These are phyloP conservation scores for Cantharis rufa DNA, from an alignment of 2,888 invertebrate genomes.

Conservation along the genomic window DNA sequence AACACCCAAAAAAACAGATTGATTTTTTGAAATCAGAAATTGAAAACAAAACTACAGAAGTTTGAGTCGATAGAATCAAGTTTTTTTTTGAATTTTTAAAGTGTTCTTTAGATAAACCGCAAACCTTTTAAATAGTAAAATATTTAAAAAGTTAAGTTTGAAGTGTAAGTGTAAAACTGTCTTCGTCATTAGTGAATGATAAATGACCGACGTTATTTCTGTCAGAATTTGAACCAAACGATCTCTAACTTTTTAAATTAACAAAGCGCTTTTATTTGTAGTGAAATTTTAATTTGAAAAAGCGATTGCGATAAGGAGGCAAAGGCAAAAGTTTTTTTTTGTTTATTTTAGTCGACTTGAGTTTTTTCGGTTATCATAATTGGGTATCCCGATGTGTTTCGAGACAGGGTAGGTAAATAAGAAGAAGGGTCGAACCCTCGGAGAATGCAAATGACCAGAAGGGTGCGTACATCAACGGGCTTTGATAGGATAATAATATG, in stretches of 20 bases:
- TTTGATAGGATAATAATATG: constrained; percentile 52
- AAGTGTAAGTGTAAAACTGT: no score
- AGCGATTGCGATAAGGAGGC: background rate
- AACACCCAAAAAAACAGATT: background rate
- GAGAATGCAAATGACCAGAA: constrained; percentile 46
- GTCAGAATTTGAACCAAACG: background rate
- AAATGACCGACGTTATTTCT: background rate
- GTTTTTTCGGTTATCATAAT: constrained; percentile 19
- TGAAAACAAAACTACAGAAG: no score
- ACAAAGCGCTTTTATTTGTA: background rate
- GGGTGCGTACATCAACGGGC: constrained; percentile 45
- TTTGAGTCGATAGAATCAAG: no score
- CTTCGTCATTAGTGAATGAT: background rate
- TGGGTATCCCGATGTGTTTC: constrained; percentile 25
- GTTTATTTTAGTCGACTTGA: background rate
- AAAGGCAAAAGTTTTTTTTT: background rate
- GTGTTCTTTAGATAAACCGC: no score
- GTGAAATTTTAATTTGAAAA: background rate
- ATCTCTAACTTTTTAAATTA: background rate
- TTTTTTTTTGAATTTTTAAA: no score
- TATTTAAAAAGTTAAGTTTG: no score
- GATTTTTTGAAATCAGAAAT: no score
- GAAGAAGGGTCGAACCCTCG: constrained; percentile 29
- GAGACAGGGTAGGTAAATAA: constrained; percentile 26
- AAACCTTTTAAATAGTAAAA: no score